phyloP scores from a whole-genome alignment of 2,888 invertebrate genomes.

The Acanthoscelides obtectus region DNA sequence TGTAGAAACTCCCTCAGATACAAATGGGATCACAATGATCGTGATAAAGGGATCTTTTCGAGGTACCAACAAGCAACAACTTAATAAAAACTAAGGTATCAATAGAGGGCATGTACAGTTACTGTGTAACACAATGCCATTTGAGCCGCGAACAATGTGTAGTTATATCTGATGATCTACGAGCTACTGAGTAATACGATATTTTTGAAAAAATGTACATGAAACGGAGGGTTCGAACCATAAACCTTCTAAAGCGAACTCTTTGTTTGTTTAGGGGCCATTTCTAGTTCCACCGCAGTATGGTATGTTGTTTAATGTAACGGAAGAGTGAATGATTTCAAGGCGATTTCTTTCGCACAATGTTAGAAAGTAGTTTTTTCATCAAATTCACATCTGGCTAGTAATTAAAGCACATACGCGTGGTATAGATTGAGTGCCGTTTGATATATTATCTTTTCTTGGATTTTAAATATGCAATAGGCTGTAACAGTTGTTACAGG shows the following conservation, averaged over 20 bases:
- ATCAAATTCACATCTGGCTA: too few species aligned
- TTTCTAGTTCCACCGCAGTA: neutral
- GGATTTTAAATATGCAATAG: too few species aligned
- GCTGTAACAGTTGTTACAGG: too few species aligned
- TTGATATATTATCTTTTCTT: too few species aligned
- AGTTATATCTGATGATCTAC: conserved; percentile 11
- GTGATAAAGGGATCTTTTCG: neutral
- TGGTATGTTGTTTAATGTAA: neutral
- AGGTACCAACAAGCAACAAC: neutral
- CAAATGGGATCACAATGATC: neutral
- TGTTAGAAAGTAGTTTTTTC: too few species aligned
- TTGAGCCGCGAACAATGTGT: neutral
- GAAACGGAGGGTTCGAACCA: conserved; percentile 15
- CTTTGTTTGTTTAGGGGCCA: neutral
- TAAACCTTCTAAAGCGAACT: neutral
- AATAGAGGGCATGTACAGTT: conserved; percentile 4
- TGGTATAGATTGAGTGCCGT: too few species aligned
- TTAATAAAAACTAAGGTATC: neutral
- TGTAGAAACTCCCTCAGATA: neutral
- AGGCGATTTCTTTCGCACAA: too few species aligned
- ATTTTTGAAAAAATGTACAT: conserved; percentile 20
- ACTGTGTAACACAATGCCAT: conserved; percentile 14
- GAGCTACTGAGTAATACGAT: conserved; percentile 19
- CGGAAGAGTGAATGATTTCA: too few species aligned
- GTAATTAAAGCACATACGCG: too few species aligned